Conservation (phyloP, 2,888 invertebrate genomes). For the Emmelina monodactyla region DNA sequence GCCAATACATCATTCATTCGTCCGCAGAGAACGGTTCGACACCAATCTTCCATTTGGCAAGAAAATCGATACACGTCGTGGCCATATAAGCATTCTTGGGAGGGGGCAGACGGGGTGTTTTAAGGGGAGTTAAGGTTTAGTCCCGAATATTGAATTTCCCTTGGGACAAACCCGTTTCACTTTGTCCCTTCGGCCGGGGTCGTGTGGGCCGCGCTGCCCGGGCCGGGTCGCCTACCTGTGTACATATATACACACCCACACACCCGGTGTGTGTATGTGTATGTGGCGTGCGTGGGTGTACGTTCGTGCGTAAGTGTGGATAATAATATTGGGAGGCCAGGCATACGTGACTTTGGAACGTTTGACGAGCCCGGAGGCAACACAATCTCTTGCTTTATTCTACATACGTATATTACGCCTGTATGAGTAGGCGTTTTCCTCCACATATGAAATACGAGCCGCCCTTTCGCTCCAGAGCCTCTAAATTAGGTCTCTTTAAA, state of each 20-base stretch:
- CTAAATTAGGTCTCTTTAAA: constrained; percentile 59
- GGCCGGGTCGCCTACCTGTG: constrained; percentile 33
- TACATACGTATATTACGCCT: constrained; percentile 19
- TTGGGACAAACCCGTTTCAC: constrained; percentile 68
- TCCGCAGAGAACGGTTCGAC: constrained; percentile 61
- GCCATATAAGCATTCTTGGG: constrained; percentile 66
- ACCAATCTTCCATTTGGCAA: constrained; percentile 67
- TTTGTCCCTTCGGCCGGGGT: constrained; percentile 64
- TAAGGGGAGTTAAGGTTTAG: constrained; percentile 67
- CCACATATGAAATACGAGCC: constrained; percentile 43
- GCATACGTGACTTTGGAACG: constrained; percentile 60
- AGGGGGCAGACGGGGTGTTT: constrained; percentile 60
- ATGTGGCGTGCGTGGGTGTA: constrained; percentile 24
- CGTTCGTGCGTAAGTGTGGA: constrained; percentile 58
- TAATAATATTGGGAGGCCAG: constrained; percentile 60
- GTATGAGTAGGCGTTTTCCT: constrained; percentile 36
- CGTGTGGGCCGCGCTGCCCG: constrained; percentile 62
- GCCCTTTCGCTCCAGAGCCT: constrained; percentile 45
- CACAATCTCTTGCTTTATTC: constrained; percentile 27
- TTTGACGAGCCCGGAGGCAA: constrained; percentile 54
- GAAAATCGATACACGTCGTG: constrained; percentile 66
- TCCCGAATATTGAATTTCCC: constrained; percentile 70
- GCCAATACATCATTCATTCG: constrained; percentile 64
- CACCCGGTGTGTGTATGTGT: constrained; percentile 16
- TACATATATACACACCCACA: constrained; percentile 21